Evolutionary conservation across 2,113 vertebrate genomes (phyloP).

Genomic region (Athene noctua): DNA sequence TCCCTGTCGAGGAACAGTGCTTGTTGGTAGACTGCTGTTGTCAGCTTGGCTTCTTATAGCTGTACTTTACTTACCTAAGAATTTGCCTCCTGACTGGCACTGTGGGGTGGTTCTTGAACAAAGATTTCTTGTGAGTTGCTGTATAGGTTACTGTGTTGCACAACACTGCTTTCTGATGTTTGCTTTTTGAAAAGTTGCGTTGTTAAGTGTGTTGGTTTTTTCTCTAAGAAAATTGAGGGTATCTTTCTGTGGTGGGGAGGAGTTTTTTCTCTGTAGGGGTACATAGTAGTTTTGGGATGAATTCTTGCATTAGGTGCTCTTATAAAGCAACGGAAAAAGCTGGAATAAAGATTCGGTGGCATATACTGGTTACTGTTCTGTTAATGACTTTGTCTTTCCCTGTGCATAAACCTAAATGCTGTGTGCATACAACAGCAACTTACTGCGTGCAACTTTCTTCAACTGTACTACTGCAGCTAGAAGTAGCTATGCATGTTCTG

Average conservation of each 20-base stretch:
- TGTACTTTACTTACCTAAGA: not conserved
- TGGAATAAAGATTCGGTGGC: slow-evolving; percentile 47
- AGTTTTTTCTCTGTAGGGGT: not conserved
- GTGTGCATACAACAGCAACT: too few relatives aligned
- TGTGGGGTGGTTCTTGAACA: not conserved
- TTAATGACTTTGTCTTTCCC: not conserved
- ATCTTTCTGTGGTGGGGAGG: not conserved
- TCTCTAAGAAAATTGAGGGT: not conserved
- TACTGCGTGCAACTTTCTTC: rapidly evolving
- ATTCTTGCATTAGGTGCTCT: not conserved
- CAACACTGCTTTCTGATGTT: not conserved
- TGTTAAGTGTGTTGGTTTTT: not conserved
- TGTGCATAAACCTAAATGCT: not conserved
- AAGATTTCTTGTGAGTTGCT: not conserved
- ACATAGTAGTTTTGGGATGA: not conserved
- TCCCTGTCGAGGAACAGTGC: not conserved
- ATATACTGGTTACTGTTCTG: not conserved
- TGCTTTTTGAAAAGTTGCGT: not conserved
- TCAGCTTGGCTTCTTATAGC: not conserved
- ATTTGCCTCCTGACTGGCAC: not conserved
- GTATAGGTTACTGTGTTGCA: not conserved
- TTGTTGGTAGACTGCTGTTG: not conserved
- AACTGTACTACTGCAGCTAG: not conserved
- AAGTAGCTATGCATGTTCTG: not conserved
- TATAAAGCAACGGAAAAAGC: not conserved